phyloP scores from a whole-genome alignment of 2,113 vertebrate species.

The Oceanodroma tethys region DNA sequence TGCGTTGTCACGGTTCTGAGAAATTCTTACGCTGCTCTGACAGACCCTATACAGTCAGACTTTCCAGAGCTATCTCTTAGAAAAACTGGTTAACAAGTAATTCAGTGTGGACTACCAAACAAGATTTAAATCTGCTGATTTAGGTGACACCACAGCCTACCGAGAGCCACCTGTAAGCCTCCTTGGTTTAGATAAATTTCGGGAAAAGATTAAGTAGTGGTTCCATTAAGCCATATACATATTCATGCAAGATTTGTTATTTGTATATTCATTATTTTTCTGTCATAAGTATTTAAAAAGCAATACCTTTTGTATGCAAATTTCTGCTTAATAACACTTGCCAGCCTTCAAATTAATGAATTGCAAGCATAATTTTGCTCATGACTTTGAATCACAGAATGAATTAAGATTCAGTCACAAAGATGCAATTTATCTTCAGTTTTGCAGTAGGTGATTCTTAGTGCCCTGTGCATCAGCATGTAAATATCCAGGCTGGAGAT shows the following conservation, averaged over 20 bases:
- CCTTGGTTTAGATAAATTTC: neutral
- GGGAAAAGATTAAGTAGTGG: conserved; percentile 40
- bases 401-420: conserved; percentile 57
- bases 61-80: neutral
- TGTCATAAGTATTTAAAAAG: conserved; percentile 66
- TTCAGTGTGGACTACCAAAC: neutral
- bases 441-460: conserved; percentile 16
- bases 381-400: conserved; percentile 56
- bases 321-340: conserved; percentile 60
- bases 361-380: conserved; percentile 51
- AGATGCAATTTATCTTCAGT: conserved; percentile 56
- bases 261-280: conserved; percentile 59
- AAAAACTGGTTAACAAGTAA: neutral
- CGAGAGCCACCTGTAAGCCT: conserved; percentile 13
- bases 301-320: conserved; percentile 65
- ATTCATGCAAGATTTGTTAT: conserved; percentile 56
- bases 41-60: neutral
- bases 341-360: conserved; percentile 62
- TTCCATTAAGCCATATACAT: conserved; percentile 50
- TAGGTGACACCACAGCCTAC: neutral
- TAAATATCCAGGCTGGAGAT: conserved; percentile 13
- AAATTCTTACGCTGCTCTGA: neutral
- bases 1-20: rapidly evolving
- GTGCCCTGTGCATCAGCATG: neutral
- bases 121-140: neutral